Evolutionary conservation across 2,113 vertebrate species (phyloP), one percentile per base, ranked within the genome.

Genomic region (Siniperca chuatsi): DNA sequence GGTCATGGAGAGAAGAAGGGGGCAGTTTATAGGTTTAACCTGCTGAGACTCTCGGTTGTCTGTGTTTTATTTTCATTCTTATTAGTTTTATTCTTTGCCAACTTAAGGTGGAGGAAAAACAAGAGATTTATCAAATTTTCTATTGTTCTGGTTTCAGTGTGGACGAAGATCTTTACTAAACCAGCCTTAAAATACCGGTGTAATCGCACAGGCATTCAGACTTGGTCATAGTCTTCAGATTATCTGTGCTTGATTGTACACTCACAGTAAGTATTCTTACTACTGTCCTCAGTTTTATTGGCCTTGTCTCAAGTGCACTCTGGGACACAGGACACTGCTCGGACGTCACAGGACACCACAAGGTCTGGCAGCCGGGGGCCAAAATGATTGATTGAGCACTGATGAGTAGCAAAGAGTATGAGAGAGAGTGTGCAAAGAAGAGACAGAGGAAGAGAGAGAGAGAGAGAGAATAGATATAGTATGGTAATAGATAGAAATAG

Each of bases 311-410:
- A 77, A 73, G 76, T 61, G 61, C 70, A 77, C 54, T 74, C 25
- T 29, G 35, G 6, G 15, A 70, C 60, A 78, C 4, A 42, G 18
- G 67, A 74, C 68, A 25, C 23, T 65, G 66, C 46, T 70, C 6
- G 0, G 37, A 85, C 46, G 25, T 83, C 80, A 76, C 64, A 68
- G 76, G 71, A 79, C 65, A 82, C 75, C 61, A 76, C 20, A 42
- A 68, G 62, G 29, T 68, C 84, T 81, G 66, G 67, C 64, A 65
- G 50, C 65, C 7, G 5, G 23, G 37, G 64, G 72, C 60, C 9
- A 42, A 75, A 60, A 82, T 83, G 61, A 90, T 58, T 66, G 78
- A 93, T 88, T 69, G 57, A 71, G n/a, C 9, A 4, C 44, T 82
- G 60, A 54, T 65, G 66, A 62, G 20, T n/a, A 46, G 29, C 1